Conservation (phyloP, 1,140 invertebrate genomes). For the Notospermus geniculatus region DNA sequence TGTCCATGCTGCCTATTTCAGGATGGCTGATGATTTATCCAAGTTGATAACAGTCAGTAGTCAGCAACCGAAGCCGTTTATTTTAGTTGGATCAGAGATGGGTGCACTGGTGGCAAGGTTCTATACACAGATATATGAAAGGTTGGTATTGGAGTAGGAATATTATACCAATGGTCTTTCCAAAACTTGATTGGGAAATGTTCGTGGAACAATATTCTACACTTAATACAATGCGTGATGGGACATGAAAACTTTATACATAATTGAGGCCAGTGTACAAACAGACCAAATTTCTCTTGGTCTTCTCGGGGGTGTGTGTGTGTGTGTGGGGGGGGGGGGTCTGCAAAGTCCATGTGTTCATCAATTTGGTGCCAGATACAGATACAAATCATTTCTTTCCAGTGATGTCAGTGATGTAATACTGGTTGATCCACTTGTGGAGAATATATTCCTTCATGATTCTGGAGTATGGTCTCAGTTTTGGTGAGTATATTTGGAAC, state of each 20-base stretch:
- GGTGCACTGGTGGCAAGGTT: slow-evolving; percentile 53
- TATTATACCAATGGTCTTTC: no score
- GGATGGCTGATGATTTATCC: slow-evolving; percentile 55
- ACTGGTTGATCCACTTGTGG: slow-evolving; percentile 48
- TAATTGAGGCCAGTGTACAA: no score
- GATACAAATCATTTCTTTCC: slow-evolving; percentile 20
- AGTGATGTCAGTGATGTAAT: slow-evolving; percentile 49
- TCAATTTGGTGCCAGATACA: no score
- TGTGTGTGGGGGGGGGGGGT: no score
- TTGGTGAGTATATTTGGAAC: slow-evolving; percentile 35
- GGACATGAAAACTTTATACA: not conserved
- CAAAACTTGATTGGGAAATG: no score
- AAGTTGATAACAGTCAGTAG: slow-evolving; percentile 47
- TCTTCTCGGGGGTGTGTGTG: no score
- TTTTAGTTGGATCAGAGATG: slow-evolving; percentile 54
- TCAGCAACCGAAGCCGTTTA: slow-evolving; percentile 49
- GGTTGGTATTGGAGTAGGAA: slow-evolving; percentile 28
- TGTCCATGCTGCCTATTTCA: slow-evolving; percentile 26
- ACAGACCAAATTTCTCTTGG: no score
- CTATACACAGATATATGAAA: slow-evolving; percentile 53
- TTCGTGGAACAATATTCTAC: no score
- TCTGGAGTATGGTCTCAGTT: slow-evolving; percentile 42
- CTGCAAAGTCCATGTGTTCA: no score
- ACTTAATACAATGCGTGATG: not conserved
- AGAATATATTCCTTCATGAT: slow-evolving; percentile 47